Evolutionary conservation across 2,113 vertebrate genomes (phyloP).

Genomic region (Rhinolophus ferrumequinum): DNA sequence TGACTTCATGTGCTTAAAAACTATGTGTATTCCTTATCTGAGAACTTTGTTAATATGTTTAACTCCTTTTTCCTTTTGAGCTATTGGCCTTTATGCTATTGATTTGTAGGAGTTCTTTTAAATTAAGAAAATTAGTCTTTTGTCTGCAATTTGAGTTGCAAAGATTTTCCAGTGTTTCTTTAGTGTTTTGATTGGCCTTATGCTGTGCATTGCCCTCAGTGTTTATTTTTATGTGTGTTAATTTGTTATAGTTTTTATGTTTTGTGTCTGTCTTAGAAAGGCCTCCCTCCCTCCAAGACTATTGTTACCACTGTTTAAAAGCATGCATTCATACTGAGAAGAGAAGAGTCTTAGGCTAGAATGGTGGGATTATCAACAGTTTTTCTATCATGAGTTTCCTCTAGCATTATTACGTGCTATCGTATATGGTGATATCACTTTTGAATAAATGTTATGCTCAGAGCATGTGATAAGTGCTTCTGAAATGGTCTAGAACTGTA

Average conservation of each 20-base stretch:
- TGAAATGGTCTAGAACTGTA: not conserved
- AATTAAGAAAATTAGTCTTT: not conserved
- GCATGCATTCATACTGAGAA: not conserved
- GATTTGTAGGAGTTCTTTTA: not conserved
- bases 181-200: not conserved
- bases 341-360: not conserved
- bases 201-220: not conserved
- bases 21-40: not conserved
- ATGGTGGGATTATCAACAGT: not conserved
- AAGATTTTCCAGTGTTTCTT: not conserved
- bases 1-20: not conserved
- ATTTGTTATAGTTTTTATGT: not conserved
- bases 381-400: not conserved
- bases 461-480: not conserved
- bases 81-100: not conserved
- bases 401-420: not conserved
- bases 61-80: not conserved
- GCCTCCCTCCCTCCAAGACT: not conserved
- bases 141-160: not conserved
- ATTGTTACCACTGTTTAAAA: not conserved
- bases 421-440: not conserved
- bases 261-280: slow-evolving; percentile 3
- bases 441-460: not conserved
- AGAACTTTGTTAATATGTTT: not conserved
- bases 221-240: not conserved